A percentile compares a stretch with the other conserved stretches of the same genome.
Evolutionary conservation across 2,888 invertebrate genomes (phyloP).

Genomic region (Steinernema scapterisci): DNA sequence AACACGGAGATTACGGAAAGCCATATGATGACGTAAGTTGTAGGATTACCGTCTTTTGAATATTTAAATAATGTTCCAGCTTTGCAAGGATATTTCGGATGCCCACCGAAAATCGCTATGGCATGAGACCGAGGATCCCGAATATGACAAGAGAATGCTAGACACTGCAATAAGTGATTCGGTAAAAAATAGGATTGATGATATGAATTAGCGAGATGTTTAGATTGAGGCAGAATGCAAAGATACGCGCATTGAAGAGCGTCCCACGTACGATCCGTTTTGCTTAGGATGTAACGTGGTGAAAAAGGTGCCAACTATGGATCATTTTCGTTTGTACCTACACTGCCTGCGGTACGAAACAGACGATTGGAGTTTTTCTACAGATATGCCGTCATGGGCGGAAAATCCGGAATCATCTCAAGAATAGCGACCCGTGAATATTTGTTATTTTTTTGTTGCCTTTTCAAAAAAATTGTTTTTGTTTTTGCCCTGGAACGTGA

Average conservation of each 20-base stretch:
- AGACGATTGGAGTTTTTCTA: constrained; percentile 56
- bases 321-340: constrained; percentile 56
- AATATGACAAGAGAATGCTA: constrained; percentile 50
- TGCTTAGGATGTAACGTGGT: constrained; percentile 63
- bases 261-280: constrained; percentile 56
- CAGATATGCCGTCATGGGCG: constrained; percentile 64
- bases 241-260: constrained; percentile 37
- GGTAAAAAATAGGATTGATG: too few relatives aligned
- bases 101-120: constrained; percentile 52
- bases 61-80: constrained; percentile 25
- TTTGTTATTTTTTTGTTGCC: too few relatives aligned
- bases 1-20: constrained; percentile 78
- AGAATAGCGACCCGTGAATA: neutral
- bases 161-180: too few relatives aligned
- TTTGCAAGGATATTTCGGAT: constrained; percentile 48
- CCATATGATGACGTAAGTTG: constrained; percentile 48
- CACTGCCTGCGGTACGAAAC: constrained; percentile 66
- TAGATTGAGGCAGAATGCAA: constrained; percentile 39
- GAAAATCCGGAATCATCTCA: constrained; percentile 33
- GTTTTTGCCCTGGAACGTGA: too few relatives aligned
- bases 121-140: constrained; percentile 56
- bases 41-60: neutral
- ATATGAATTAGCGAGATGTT: neutral
- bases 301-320: constrained; percentile 50
- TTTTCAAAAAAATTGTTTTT: too few relatives aligned